phyloP scores from a whole-genome alignment of 2,113 vertebrate genomes.

The Trogon melanurus region DNA sequence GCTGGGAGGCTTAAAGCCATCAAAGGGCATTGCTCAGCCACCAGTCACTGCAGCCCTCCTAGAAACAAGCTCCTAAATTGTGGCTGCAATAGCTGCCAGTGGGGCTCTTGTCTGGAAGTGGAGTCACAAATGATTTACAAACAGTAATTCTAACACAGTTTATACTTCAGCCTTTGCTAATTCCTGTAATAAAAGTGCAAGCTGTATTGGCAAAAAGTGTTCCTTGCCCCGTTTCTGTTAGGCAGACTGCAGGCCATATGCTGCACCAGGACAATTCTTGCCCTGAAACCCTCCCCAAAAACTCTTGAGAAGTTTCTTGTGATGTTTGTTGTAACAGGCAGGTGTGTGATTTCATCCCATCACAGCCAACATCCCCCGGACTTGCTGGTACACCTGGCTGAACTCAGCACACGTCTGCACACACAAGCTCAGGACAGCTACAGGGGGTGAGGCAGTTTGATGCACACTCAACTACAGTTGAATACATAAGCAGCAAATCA shows the following conservation, averaged over 20 bases:
- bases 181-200: not conserved
- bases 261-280: not conserved
- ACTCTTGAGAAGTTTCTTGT: not conserved
- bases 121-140: not conserved
- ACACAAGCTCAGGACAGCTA: not conserved
- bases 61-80: not conserved
- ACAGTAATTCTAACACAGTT: not conserved
- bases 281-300: not conserved
- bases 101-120: not conserved
- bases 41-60: not conserved
- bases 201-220: not conserved
- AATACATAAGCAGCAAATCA: not conserved
- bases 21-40: not conserved
- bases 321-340: not conserved
- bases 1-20: not conserved
- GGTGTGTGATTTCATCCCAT: not conserved
- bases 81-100: not conserved
- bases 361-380: not conserved
- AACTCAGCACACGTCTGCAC: not conserved
- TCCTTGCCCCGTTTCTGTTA: not conserved
- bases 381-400: not conserved
- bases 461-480: not conserved
- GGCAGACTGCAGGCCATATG: not conserved
- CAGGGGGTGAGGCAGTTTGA: not conserved
- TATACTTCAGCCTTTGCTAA: not conserved